These are phyloP conservation scores for Zhengitettix transpicula DNA, from an alignment of 2,888 invertebrate genomes.

Conservation along the genomic window DNA sequence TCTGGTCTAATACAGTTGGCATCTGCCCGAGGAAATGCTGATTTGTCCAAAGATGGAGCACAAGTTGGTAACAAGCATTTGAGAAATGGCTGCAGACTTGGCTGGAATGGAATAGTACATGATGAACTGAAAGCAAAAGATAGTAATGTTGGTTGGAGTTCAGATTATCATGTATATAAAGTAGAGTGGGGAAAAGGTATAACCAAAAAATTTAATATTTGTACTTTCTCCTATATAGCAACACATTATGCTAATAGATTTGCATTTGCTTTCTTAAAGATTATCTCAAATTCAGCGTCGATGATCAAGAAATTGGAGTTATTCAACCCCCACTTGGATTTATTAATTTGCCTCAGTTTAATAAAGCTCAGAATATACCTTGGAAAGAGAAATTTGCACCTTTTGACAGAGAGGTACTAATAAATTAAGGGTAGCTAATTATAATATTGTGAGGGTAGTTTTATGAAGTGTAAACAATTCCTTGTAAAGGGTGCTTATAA, in stretches of 20 bases:
- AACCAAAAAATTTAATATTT: not conserved
- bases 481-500: no score
- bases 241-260: not conserved
- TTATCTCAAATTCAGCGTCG: constrained; percentile 31
- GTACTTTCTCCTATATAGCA: not conserved
- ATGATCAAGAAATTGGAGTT: constrained; percentile 36
- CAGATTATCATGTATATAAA: constrained; percentile 49
- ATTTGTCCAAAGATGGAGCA: constrained; percentile 12
- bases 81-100: constrained; percentile 6
- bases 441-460: not conserved
- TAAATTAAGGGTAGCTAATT: no score
- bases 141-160: constrained; percentile 22
- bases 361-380: constrained; percentile 15
- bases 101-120: not conserved
- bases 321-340: constrained; percentile 31
- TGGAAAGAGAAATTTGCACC: constrained; percentile 51
- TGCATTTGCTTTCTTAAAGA: constrained; percentile 20
- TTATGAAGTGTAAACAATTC: not conserved
- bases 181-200: constrained; percentile 49
- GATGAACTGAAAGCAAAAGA: not conserved
- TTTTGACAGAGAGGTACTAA: constrained; percentile 49
- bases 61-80: constrained; percentile 4
- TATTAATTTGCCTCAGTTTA: constrained; percentile 15
- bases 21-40: constrained; percentile 44
- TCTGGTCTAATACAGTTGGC: constrained; percentile 60